phyloP scores from a whole-genome alignment of 2,888 invertebrate genomes.

The Scrobipalpa atriplicella region DNA sequence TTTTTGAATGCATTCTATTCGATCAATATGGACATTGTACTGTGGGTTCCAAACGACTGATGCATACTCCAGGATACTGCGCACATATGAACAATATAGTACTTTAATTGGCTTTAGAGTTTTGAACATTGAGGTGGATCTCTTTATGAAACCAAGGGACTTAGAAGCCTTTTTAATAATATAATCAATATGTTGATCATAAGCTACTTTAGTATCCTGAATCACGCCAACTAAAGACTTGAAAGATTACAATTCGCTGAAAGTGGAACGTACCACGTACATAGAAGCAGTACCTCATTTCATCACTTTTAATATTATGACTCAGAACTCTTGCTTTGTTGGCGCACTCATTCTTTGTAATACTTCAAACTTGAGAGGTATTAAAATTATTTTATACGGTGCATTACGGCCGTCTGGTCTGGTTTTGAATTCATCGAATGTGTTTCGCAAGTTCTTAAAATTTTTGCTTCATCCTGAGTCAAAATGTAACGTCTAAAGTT shows the following conservation, averaged over 20 bases:
- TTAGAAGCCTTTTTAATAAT: no score
- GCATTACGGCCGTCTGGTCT: slow-evolving; percentile 9
- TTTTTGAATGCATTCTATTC: no score
- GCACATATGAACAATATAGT: no score
- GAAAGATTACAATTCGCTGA: slow-evolving; percentile 11
- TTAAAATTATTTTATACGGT: slow-evolving; percentile 25
- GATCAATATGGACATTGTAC: no score
- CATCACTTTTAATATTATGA: slow-evolving; percentile 21
- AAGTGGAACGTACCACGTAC: slow-evolving; percentile 10
- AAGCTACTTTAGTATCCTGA: no score
- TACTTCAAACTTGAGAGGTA: slow-evolving; percentile 16
- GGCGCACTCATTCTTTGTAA: slow-evolving; percentile 11
- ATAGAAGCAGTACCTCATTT: slow-evolving; percentile 13
- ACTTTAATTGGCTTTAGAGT: no score
- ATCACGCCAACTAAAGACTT: neutral
- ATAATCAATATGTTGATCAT: no score
- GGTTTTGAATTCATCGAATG: slow-evolving; percentile 18
- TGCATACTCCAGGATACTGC: no score
- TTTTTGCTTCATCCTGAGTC: neutral
- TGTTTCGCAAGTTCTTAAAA: neutral
- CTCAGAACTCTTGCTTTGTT: slow-evolving; percentile 19
- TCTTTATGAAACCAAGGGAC: no score
- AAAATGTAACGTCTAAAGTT: neutral
- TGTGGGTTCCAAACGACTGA: no score
- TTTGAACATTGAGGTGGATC: no score